Conservation (phyloP, 2,888 invertebrate genomes). For the Yponomeuta malinellus region DNA sequence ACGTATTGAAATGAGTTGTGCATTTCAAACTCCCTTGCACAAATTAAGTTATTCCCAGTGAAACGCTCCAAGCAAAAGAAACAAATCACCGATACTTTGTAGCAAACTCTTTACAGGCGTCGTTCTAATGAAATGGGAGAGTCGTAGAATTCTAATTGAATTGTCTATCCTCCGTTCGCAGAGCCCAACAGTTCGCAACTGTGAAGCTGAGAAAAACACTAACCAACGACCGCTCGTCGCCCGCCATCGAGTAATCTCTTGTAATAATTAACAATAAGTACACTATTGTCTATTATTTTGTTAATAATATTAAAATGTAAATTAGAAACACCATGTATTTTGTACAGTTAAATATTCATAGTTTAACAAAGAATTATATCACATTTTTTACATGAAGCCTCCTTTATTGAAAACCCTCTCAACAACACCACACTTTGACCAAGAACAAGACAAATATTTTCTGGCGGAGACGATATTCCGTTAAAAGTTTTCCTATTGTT, state of each 20-base stretch:
- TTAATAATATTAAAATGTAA: conserved; percentile 68
- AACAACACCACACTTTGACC: too few relatives aligned
- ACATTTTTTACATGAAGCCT: conserved; percentile 62
- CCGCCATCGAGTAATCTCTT: conserved; percentile 78
- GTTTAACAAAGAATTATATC: conserved; percentile 74
- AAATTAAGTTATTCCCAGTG: conserved; percentile 5
- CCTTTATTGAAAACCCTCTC: conserved; percentile 36
- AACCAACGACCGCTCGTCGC: conserved; percentile 90
- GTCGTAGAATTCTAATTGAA: neutral
- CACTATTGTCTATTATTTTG: conserved; percentile 42
- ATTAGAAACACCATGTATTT: conserved; percentile 72
- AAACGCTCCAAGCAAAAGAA: conserved; percentile 15
- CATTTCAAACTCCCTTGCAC: neutral
- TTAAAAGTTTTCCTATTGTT: conserved; percentile 11
- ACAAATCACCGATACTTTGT: neutral
- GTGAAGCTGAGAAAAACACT: conserved; percentile 91
- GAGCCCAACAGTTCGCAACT: conserved; percentile 91
- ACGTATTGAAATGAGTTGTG: too few relatives aligned
- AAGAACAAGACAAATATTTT: neutral
- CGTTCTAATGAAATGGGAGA: neutral
- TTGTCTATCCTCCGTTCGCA: conserved; percentile 52
- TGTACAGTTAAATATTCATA: conserved; percentile 76
- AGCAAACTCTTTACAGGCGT: neutral
- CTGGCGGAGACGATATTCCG: neutral
- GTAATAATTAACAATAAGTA: conserved; percentile 25